Conservation (phyloP, 2,797 vertebrate genomes). For the Enteromius anoplus region DNA sequence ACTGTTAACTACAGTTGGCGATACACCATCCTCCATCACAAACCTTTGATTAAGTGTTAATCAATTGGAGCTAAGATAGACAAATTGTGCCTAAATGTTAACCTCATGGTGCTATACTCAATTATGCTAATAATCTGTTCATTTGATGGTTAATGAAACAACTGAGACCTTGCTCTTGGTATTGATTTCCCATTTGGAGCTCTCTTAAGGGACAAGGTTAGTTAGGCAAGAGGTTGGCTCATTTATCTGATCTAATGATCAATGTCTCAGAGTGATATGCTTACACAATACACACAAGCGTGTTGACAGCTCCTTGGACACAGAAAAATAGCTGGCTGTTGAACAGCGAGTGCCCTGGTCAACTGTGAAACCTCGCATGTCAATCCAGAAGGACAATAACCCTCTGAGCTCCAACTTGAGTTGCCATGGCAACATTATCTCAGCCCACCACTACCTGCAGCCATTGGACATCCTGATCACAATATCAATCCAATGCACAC, state of each 20-base stretch:
- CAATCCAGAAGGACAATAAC: slow-evolving; percentile 60
- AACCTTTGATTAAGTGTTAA: slow-evolving; percentile 42
- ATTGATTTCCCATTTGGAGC: slow-evolving; percentile 78
- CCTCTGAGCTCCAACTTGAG: slow-evolving; percentile 73
- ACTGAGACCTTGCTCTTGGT: slow-evolving; percentile 65
- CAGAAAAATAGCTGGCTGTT: slow-evolving; percentile 23
- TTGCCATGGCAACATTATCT: slow-evolving; percentile 81
- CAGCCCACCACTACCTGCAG: slow-evolving; percentile 82
- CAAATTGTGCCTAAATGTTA: slow-evolving; percentile 49
- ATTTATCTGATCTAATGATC: slow-evolving; percentile 40
- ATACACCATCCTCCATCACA: slow-evolving; percentile 21
- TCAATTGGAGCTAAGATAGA: slow-evolving; percentile 38
- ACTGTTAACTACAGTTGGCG: slow-evolving; percentile 45
- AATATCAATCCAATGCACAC: slow-evolving; percentile 78
- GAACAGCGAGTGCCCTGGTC: slow-evolving; percentile 48
- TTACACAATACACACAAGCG: slow-evolving; percentile 9
- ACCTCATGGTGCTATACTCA: slow-evolving; percentile 42
- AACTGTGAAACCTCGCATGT: slow-evolving; percentile 42
- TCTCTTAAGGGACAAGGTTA: slow-evolving; percentile 71
- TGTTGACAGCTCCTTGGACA: slow-evolving; percentile 19
- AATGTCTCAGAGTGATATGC: slow-evolving; percentile 18
- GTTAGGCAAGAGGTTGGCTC: slow-evolving; percentile 58
- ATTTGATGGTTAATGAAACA: slow-evolving; percentile 70
- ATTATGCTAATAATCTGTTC: slow-evolving; percentile 72
- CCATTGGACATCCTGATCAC: slow-evolving; percentile 82